phyloP scores from a whole-genome alignment of 2,797 vertebrate genomes.

The Hypotaenidia okinawae region DNA sequence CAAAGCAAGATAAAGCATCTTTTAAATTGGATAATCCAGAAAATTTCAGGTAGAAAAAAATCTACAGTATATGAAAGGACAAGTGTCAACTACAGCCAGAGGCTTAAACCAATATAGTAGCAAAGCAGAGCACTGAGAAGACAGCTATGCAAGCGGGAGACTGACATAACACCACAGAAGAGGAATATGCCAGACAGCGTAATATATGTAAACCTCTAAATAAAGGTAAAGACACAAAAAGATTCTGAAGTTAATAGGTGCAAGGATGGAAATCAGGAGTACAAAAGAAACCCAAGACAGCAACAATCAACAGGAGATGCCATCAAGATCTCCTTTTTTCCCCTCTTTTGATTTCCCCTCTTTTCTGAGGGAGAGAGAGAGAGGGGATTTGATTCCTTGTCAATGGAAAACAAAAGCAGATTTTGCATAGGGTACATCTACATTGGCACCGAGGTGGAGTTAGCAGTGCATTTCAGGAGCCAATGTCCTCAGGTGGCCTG shows the following conservation, averaged over 20 bases:
- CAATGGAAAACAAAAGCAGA: background rate
- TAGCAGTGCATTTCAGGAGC: background rate
- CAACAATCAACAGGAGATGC: background rate
- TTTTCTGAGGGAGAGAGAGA: too few species aligned
- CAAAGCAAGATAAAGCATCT: background rate
- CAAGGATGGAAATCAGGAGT: background rate
- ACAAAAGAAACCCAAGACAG: background rate
- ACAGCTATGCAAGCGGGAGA: slow-evolving; percentile 11
- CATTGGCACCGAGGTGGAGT: background rate
- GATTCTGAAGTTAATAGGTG: background rate
- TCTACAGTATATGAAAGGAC: background rate
- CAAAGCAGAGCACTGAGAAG: background rate
- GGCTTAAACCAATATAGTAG: background rate
- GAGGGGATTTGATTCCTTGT: background rate
- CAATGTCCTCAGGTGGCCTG: background rate
- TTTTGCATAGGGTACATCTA: background rate
- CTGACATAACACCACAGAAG: background rate
- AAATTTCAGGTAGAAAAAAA: slow-evolving; percentile 6
- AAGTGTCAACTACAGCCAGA: background rate
- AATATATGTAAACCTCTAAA: background rate
- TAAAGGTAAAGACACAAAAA: background rate
- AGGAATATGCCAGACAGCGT: background rate
- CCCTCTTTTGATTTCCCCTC: too few species aligned
- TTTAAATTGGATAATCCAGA: background rate
- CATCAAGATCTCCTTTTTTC: background rate